A percentile compares a stretch with the other conserved stretches of the same genome.
Conservation (phyloP, 2,888 invertebrate genomes). For the Polydrusus pterygomalis region DNA sequence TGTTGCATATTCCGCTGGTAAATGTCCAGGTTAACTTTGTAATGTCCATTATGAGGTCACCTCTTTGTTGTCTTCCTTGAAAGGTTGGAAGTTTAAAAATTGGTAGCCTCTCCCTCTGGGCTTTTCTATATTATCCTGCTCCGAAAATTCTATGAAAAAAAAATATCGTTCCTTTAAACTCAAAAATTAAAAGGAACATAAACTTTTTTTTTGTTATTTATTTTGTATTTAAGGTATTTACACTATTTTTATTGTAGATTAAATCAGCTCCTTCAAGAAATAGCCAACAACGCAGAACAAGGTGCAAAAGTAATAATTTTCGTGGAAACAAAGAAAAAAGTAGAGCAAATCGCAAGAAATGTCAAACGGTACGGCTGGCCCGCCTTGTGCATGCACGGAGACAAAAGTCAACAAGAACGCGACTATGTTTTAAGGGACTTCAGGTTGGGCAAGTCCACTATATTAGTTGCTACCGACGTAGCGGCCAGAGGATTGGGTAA, state of each 20-base stretch:
- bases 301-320: slow-evolving; percentile 96
- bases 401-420: slow-evolving; percentile 95
- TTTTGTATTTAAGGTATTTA: no score
- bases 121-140: no score
- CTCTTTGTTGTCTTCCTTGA: no score
- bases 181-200: no score
- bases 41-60: no score
- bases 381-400: slow-evolving; percentile 93
- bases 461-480: slow-evolving; percentile 97
- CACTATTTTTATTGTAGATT: slow-evolving; percentile 74
- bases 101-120: no score
- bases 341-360: slow-evolving; percentile 84
- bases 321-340: slow-evolving; percentile 96
- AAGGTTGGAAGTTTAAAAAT: no score
- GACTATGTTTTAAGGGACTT: slow-evolving; percentile 95
- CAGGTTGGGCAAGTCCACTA: slow-evolving; percentile 89
- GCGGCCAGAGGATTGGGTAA: slow-evolving; percentile 97
- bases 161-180: no score
- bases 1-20: no score
- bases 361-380: slow-evolving; percentile 86
- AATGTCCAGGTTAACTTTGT: no score
- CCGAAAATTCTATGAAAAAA: no score
- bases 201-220: no score
- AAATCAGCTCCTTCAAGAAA: slow-evolving; percentile 85
- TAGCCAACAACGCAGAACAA: slow-evolving; percentile 85